Percentiles rank a stretch among this genome's conserved stretches.
Evolutionary conservation across 2,797 vertebrate genomes (phyloP).

Genomic region (Tachyglossus aculeatus): DNA sequence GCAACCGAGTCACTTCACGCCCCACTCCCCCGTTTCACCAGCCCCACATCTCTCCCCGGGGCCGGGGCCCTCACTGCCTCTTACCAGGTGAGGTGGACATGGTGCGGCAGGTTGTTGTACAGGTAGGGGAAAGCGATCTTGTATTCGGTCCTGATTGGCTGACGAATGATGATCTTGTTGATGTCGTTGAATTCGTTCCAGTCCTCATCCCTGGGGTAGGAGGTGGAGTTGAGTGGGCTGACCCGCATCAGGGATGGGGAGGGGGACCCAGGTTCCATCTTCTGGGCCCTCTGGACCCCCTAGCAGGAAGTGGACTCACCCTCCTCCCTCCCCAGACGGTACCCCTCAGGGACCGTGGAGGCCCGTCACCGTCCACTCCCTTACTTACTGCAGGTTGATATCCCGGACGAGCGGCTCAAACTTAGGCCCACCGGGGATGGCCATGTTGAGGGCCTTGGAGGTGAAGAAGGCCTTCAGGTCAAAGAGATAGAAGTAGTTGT

Average conservation of each 20-base stretch:
- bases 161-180: conserved; percentile 99
- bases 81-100: conserved; percentile 97
- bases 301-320: background rate
- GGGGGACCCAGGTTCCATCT: background rate
- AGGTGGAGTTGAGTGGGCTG: background rate
- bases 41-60: background rate
- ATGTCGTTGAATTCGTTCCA: conserved; percentile 99
- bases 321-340: too few relatives aligned
- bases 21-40: background rate
- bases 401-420: conserved; percentile 98
- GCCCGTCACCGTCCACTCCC: background rate
- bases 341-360: background rate
- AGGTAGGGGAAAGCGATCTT: conserved; percentile 98
- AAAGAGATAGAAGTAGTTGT: conserved; percentile 98
- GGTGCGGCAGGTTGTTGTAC: conserved; percentile 98
- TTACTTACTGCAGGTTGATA: conserved; percentile 95
- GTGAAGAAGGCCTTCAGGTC: conserved; percentile 99
- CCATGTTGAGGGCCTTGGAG: conserved; percentile 98
- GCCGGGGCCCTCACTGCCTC: too few relatives aligned
- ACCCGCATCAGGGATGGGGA: background rate
- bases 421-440: conserved; percentile 97
- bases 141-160: conserved; percentile 97
- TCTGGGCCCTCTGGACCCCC: background rate
- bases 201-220: conserved; percentile 90
- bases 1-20: background rate